A percentile compares a stretch with the other conserved stretches of the same genome.
Evolutionary conservation across 1,140 invertebrate genomes (phyloP).

Genomic region (Diploscapter pachys): DNA sequence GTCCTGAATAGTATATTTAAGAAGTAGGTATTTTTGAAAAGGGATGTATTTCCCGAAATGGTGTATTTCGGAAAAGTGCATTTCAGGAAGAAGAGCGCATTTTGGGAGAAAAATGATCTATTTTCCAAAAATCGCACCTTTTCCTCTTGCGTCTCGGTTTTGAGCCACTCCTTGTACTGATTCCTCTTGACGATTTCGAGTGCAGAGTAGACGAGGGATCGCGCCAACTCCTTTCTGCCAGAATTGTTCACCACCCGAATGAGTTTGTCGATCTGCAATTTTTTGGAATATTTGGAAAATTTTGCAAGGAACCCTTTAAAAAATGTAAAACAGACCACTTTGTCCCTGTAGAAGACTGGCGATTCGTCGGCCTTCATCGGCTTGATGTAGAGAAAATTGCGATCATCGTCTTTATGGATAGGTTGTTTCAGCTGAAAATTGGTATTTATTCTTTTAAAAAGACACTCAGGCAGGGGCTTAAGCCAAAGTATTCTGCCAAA

Average conservation of each 20-base stretch:
- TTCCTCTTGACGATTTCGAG: conserved; percentile 52
- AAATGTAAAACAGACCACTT: conserved; percentile 18
- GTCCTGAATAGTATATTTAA: background rate
- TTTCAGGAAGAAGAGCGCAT: too few species aligned
- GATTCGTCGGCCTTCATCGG: conserved; percentile 49
- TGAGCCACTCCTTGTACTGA: conserved; percentile 51
- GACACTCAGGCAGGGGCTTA: too few species aligned
- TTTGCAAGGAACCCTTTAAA: background rate
- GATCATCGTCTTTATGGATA: conserved; percentile 42
- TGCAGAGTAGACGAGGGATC: conserved; percentile 43
- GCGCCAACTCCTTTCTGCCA: conserved; percentile 48
- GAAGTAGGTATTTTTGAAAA: too few species aligned
- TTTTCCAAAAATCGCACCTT: conserved; percentile 11
- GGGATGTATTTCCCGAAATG: too few species aligned
- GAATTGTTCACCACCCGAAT: conserved; percentile 47
- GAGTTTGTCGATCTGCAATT: conserved; percentile 50
- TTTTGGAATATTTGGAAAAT: too few species aligned
- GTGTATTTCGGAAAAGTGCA: too few species aligned
- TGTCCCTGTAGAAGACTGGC: conserved; percentile 55
- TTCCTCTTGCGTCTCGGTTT: conserved; percentile 36
- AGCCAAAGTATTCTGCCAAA: too few species aligned
- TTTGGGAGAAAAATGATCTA: too few species aligned
- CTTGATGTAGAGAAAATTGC: conserved; percentile 48
- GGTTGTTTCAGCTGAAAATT: conserved; percentile 47
- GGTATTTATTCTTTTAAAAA: background rate